These are phyloP conservation scores for Sula dactylatra DNA, from an alignment of 2,113 vertebrate species.

Conservation along the genomic window DNA sequence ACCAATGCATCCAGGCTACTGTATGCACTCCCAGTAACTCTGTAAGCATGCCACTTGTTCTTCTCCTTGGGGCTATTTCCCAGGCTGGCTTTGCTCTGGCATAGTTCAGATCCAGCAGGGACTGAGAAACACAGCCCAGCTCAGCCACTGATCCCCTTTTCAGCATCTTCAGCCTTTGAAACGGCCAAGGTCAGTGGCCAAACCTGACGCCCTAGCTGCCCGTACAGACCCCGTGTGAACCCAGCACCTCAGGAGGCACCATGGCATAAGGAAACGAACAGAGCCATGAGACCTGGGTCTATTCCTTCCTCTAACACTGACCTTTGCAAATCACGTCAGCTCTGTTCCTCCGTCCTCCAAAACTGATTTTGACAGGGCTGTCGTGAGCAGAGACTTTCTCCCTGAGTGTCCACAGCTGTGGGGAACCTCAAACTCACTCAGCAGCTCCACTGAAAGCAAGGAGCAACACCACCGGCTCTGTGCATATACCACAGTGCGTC, in stretches of 20 bases:
- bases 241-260: background rate
- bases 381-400: background rate
- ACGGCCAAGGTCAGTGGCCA: background rate
- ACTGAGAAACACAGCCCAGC: background rate
- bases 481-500: background rate
- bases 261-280: background rate
- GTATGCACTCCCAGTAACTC: background rate
- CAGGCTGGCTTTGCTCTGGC: background rate
- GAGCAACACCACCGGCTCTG: background rate
- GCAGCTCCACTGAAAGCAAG: background rate
- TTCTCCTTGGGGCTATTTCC: background rate
- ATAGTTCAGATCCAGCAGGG: background rate
- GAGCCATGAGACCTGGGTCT: rapidly evolving
- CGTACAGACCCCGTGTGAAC: background rate
- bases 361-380: background rate
- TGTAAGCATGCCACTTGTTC: background rate
- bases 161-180: background rate
- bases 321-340: background rate
- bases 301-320: background rate
- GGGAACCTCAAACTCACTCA: background rate
- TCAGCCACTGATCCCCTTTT: background rate
- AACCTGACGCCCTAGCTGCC: background rate
- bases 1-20: background rate
- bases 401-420: background rate
- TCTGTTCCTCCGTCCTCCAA: background rate